Evolutionary conservation across 1,140 invertebrate genomes (phyloP), one percentile per base, ranked within the genome.

Genomic region (Camponotus vicinus): DNA sequence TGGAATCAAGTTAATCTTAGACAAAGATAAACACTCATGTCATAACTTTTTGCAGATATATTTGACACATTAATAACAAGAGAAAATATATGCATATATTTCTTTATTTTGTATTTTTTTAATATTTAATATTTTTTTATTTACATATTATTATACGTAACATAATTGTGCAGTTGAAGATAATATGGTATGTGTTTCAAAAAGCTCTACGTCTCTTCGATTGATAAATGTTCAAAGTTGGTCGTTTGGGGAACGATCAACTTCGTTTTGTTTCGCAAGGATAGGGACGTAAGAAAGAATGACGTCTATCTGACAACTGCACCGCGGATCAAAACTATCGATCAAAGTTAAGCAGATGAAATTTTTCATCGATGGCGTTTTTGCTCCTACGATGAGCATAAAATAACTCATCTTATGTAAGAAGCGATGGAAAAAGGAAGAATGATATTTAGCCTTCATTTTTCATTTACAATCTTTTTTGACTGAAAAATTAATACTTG

Each of bases 261-360:
- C 85, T 67, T 73, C 40, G 77, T 64, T 49, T 55, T 75, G 40
- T 27, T 86, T 75, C 42, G 73, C 84, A 76, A 78, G 63, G 78
- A 78, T 57, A 73, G 32, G 78, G 78, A 63, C 69, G 55, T 49
- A 70, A 70, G 52, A 64, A 79, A 84, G 88, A 90, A 87, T 87
- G 52, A 61, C 27, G 49, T 34, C 67, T 63, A 86, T 87, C 21
- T 37, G 88, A 87, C 45, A 79, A 90, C 80, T 15, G 76, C 27
- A 69, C 37, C 52, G 67, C 32, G 70, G n/a, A 67, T 27, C 9
- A 71, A 69, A 73, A 59, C 49, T 52, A 90, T 88, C 86, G 86
- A 90, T 90, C 88, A 85, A 87, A 87, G 59, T 63, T 87, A 66
- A 85, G 85, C 55, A 84, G 80, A 82, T 87, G 69, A 87, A 87